A percentile compares a stretch with the other conserved stretches of the same genome.
Evolutionary conservation across 2,797 vertebrate species (phyloP).

Genomic region (Brachyalestes nurse): DNA sequence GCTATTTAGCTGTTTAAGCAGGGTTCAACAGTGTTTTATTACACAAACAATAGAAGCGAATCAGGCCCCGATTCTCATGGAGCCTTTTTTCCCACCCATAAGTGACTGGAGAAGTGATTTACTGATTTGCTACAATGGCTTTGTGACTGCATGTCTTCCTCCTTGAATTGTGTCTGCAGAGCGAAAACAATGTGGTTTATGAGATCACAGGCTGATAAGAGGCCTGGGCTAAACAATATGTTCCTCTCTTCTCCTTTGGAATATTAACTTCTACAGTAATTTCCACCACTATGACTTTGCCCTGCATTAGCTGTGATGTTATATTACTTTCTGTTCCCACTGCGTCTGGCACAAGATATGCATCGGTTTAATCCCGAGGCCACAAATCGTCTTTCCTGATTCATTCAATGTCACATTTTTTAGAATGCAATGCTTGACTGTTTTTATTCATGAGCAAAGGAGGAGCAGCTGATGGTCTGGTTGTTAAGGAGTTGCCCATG

Average conservation of each 20-base stretch:
- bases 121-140: constrained; percentile 34
- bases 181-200: constrained; percentile 32
- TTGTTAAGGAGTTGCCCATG: too few relatives aligned
- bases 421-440: background rate
- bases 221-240: constrained; percentile 18
- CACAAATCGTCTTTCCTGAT: background rate
- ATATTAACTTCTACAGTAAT: background rate
- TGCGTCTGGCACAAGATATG: background rate
- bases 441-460: background rate
- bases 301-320: background rate
- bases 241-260: constrained; percentile 3
- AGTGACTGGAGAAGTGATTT: constrained; percentile 10
- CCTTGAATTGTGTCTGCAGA: constrained; percentile 6
- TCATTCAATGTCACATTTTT: background rate
- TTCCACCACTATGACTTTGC: background rate
- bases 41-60: constrained; percentile 20
- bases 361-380: background rate
- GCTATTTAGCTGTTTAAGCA: constrained; percentile 17
- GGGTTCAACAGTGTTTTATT: constrained; percentile 21
- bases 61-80: constrained; percentile 20
- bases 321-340: background rate
- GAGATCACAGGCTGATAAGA: constrained; percentile 31
- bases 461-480: too few relatives aligned
- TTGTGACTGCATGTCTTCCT: constrained; percentile 4
- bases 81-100: constrained; percentile 13